Base-by-base conservation (phyloP, 1,140 invertebrate species). In the Centruroides sculpturatus region DNA sequence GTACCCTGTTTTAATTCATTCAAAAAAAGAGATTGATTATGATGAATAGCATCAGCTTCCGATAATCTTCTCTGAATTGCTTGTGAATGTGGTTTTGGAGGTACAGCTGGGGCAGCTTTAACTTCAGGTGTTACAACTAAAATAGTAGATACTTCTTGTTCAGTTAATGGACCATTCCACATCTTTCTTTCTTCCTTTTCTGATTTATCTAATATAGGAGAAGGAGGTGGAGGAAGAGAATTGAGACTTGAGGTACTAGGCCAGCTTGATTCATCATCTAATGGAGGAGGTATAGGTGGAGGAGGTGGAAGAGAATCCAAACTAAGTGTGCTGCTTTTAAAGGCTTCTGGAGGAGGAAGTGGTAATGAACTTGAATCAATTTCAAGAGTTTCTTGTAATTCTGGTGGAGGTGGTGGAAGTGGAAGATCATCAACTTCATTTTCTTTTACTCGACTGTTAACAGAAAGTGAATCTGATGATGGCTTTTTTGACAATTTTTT, bases 191-290 rank as follows among this genome's bases (percentile, higher is more conserved):
- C 1, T 86, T 87, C 41, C 41, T 41, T 41, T 3, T 86, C 86
- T 11, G 85, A 85, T 3, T 85, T 86, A 56, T 87, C 55, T 68
- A 9, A 83, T 85, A 57, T 87, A 83, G 49, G 87, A 70, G 13
- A 85, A 85, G 3, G 85, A 35, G 69, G 69, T 36, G 72, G 69
- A 49, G 69, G 68, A 36, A 70, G 62, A 36, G 70, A 70, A 49
- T 65, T 68, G 8, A 71, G 60, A 59, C 66, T 70, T 47, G 65
- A 67, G 49, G 64, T 68, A 59, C 63, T 69, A 51, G 54, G 57
- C 59, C 61, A 62, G 53, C 63, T 64, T 9, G 36, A 59, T 59
- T 66, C 64, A 47, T 66, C 62, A 49, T 63, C 64, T 12, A 68
- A 60, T 52, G 59, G 56, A 54, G 68, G 59, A 36, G 71, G 69